Conservation (phyloP, 2,888 invertebrate genomes). For the Pharmacophagus antenor region DNA sequence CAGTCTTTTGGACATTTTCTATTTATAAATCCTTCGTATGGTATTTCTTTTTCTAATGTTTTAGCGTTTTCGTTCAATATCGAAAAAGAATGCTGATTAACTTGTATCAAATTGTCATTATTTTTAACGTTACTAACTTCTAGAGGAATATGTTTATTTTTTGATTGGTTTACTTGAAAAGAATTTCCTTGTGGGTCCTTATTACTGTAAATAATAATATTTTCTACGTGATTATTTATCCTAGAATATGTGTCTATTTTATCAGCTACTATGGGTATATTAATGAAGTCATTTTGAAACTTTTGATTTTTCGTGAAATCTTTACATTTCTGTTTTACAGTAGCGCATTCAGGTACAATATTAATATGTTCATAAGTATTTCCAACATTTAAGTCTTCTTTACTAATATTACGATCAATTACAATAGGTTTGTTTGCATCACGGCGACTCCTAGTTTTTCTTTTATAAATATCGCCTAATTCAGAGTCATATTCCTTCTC, state of each 20-base stretch:
- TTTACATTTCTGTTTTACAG: background rate
- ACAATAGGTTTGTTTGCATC: background rate
- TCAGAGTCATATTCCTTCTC: background rate
- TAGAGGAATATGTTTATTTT: background rate
- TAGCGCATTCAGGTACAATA: background rate
- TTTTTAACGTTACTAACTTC: background rate
- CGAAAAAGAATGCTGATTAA: background rate
- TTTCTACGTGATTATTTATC: background rate
- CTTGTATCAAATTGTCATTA: background rate
- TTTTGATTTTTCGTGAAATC: background rate
- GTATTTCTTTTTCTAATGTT: background rate
- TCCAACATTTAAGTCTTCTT: conserved; percentile 6
- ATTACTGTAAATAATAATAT: background rate
- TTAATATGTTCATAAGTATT: conserved; percentile 5
- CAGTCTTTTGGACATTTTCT: background rate
- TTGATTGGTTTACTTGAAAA: background rate
- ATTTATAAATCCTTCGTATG: background rate
- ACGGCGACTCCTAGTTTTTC: background rate
- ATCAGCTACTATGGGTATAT: background rate
- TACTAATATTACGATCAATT: conserved; percentile 8
- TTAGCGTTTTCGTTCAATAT: background rate
- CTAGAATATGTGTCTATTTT: background rate
- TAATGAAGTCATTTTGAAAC: background rate
- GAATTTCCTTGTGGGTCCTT: background rate
- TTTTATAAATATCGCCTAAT: conserved; percentile 1